Evolutionary conservation across 2,113 vertebrate species (phyloP).

Genomic region (Sorex araneus): DNA sequence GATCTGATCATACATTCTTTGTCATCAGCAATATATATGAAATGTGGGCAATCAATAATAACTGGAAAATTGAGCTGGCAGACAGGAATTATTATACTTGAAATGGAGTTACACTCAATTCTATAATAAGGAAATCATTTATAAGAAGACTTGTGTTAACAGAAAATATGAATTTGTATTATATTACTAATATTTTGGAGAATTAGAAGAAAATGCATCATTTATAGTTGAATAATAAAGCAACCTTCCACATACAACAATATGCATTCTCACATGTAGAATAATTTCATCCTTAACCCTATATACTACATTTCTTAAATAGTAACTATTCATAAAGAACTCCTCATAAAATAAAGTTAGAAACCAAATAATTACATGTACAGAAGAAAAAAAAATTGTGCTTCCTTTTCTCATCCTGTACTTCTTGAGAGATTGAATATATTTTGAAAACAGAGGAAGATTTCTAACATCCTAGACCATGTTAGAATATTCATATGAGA

Average conservation of each 20-base stretch:
- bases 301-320: neutral
- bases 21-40: constrained; percentile 42
- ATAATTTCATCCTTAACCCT: neutral
- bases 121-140: constrained; percentile 5
- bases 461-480: neutral
- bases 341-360: constrained; percentile 4
- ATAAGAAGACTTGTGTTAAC: neutral
- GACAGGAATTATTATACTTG: constrained; percentile 50
- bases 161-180: neutral
- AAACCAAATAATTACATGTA: neutral
- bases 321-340: neutral
- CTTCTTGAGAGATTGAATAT: neutral
- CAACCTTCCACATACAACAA: neutral
- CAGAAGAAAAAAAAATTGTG: neutral
- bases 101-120: neutral
- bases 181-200: constrained; percentile 14
- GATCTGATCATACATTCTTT: constrained; percentile 56
- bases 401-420: neutral
- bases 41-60: constrained; percentile 53
- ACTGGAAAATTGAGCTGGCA: constrained; percentile 63
- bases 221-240: constrained; percentile 31
- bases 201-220: constrained; percentile 28
- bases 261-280: neutral
- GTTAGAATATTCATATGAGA: neutral
- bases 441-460: neutral